Base-by-base conservation (phyloP, 1,140 invertebrate species). In the Octopus bimaculoides region DNA sequence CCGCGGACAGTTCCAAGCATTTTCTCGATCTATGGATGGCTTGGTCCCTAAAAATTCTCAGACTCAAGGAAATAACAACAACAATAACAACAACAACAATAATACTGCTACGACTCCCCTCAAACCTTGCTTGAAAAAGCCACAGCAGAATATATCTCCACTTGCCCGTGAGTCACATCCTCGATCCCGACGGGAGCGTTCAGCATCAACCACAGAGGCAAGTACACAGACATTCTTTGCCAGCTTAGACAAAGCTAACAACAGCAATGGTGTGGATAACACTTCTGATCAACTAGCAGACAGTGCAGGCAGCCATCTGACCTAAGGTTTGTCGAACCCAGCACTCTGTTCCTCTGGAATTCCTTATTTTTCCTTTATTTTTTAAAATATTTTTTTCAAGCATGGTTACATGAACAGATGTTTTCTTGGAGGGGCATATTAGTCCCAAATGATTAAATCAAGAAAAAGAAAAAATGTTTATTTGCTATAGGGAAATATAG, bases 21-120 rank as follows among this genome's bases (percentile, higher is more conserved):
- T 89, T 78, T 89, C 88, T 0, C 90, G 91, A 78, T 94, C 93
- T 82, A 89, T 92, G 78, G 91, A 91, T 79, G 91, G 92, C 8
- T 86, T 91, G 5, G 84, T 92, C 20, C 90, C 92, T 7, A 86
- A 83, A 79, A 20, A n/a, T 10, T n/a, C 14, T 10, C 26, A 14
- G 54, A 5, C 10, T 9, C 41, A 41, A 78, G 77, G 54, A 20
- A 20, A 66, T 20, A 78, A 61, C 77, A 75, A 9, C 41, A 75
- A 12, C 17, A 8, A 12, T 9, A 75, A 9, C 17, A 75, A 17
- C 74, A 75, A 26, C 74, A 74, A 26, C 73, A 74, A 26, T 20
- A 17, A 26, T 20, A 74, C 8, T 20, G 20, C 10, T 20, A 75
- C 26, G 5, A n/a, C 74, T 17, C 41, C 74, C 52, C 74, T 75